Base-by-base conservation (phyloP, 2,113 vertebrate species). In the Orthonyx spaldingii region DNA sequence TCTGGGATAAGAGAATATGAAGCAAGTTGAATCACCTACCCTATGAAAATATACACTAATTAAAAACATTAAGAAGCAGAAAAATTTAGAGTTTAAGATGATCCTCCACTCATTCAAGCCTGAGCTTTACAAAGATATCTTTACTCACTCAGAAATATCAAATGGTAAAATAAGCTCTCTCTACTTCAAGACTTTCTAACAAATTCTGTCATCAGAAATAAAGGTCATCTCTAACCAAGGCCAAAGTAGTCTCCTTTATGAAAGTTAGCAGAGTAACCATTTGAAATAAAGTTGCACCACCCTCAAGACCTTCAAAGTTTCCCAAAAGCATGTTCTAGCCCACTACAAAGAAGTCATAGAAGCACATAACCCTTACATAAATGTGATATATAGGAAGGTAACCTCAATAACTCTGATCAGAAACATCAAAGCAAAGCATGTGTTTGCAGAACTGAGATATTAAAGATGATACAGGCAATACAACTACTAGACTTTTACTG, bases 361-460 rank as follows among this genome's bases (percentile, higher is more conserved):
- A 47, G 5, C 3, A 3, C 0, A 0, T 11, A 90, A 37, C 2
- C 17, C 32, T 57, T 46, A n/a, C 0, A 1, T 26, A 65, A 60
- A 69, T 46, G 12, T 1, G 3, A 3, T 2, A 66, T 39, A 3
- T 2, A 85, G 44, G 27, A 26, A 60, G 26, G 47, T 37, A 91
- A 69, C 41, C 44, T 88, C 49, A 68, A 10, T 20, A 86, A 37
- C 37, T 86, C 39, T 53, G 3, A 88, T 33, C 22, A n/a, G 32
- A 41, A 46, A n/a, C n/a, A 77, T 49, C n/a, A 78, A 60, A 70
- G 49, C 2, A 32, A 70, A n/a, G 14, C 19, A n/a, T 16, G 11
- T 20, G 9, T 8, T 56, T 44, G 5, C 27, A 75, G 44, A 39
- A 55, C 3, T 72, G 6, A 52, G 24, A 8, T 7, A 50, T 59